These are phyloP conservation scores for Colletes latitarsis DNA, from an alignment of 1,140 invertebrate species.

Conservation along the genomic window DNA sequence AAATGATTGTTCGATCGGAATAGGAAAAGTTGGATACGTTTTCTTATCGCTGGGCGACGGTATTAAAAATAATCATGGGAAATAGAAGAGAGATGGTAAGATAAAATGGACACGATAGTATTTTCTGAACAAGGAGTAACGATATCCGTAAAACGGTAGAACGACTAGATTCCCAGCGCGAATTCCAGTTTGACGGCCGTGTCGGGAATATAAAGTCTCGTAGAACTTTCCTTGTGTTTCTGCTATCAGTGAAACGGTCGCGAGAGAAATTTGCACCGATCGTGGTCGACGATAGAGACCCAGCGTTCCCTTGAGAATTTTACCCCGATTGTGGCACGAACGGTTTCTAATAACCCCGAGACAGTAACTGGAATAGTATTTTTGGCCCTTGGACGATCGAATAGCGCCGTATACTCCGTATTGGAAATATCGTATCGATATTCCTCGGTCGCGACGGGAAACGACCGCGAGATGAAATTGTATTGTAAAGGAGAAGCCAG, in stretches of 20 bases:
- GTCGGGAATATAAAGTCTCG: neutral
- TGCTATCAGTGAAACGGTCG: neutral
- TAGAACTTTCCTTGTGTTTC: neutral
- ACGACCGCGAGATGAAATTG: constrained; percentile 53
- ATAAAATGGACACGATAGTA: neutral
- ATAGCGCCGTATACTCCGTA: neutral
- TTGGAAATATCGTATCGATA: constrained; percentile 28
- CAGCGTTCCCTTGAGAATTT: neutral
- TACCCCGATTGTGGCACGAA: neutral
- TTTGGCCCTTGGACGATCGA: neutral
- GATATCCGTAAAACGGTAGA: neutral
- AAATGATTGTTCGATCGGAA: too few relatives aligned
- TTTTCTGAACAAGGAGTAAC: neutral
- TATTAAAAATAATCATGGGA: too few relatives aligned
- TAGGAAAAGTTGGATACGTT: neutral
- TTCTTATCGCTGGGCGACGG: too few relatives aligned
- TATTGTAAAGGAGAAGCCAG: constrained; percentile 45
- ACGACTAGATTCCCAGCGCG: neutral
- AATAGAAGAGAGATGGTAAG: too few relatives aligned
- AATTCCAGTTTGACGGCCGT: neutral
- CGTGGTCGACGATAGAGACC: neutral
- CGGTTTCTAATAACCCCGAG: constrained; percentile 2
- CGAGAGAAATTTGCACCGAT: neutral
- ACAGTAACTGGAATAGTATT: neutral
- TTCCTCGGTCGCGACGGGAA: neutral